Evolutionary conservation across 2,797 vertebrate genomes (phyloP).

Genomic region (Sardinella longiceps): DNA sequence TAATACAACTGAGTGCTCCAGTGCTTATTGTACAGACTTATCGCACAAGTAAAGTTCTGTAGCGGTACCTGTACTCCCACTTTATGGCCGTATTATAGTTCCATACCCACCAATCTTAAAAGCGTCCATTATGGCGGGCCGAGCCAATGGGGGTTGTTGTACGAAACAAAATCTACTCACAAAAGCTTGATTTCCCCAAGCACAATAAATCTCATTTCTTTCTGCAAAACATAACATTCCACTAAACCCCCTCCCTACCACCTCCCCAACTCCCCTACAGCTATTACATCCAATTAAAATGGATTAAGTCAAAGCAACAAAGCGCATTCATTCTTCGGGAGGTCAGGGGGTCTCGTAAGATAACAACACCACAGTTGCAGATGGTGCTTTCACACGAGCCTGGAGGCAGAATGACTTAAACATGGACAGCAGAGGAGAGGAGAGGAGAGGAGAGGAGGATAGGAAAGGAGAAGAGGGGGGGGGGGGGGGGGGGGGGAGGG

Average conservation of each 20-base stretch:
- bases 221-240: neutral
- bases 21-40: neutral
- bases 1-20: constrained; percentile 3
- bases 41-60: neutral
- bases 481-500: neutral
- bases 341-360: neutral
- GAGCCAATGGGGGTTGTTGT: neutral
- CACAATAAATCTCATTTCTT: constrained; percentile 3
- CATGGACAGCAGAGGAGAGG: neutral
- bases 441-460: neutral
- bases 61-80: neutral
- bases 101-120: neutral
- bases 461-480: neutral
- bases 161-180: neutral
- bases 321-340: constrained; percentile 5
- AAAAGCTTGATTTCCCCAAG: neutral
- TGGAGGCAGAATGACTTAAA: neutral
- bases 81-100: neutral
- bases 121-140: neutral
- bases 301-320: constrained; percentile 38
- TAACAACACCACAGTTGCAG: neutral
- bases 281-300: constrained; percentile 51
- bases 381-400: neutral
- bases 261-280: constrained; percentile 32
- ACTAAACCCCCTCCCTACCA: neutral